Percentiles rank a stretch among this genome's conserved stretches.
phyloP scores from a whole-genome alignment of 2,888 invertebrate genomes.

The Trichogramma dendrolimi region DNA sequence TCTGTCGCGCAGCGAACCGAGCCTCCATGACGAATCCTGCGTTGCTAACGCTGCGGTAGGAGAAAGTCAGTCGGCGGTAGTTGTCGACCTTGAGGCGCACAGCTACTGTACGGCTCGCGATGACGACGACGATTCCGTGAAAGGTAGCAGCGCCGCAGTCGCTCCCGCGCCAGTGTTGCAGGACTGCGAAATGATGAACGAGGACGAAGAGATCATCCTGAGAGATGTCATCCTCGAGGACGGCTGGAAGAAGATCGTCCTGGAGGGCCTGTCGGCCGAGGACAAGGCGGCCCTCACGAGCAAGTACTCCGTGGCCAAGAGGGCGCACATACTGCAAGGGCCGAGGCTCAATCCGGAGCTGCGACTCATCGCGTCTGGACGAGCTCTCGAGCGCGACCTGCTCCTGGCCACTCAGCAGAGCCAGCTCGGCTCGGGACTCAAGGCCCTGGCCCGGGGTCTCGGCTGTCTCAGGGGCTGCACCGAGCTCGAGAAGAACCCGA shows the following conservation, averaged over 20 bases:
- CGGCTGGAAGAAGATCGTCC: constrained; percentile 17
- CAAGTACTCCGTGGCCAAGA: constrained; percentile 20
- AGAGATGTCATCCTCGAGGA: constrained; percentile 9
- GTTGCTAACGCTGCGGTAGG: background rate
- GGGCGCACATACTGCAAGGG: constrained; percentile 9
- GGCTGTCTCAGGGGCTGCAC: background rate
- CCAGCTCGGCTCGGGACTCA: constrained; percentile 22
- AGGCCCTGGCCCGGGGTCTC: constrained; percentile 19
- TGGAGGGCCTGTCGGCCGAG: constrained; percentile 19
- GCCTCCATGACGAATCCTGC: background rate
- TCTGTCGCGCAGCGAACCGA: background rate
- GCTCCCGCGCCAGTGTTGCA: constrained; percentile 13
- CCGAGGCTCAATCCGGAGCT: constrained; percentile 23
- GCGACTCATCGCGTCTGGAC: background rate
- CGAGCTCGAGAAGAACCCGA: background rate
- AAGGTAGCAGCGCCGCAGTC: background rate
- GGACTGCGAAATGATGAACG: background rate
- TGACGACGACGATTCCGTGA: background rate
- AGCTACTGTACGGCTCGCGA: background rate
- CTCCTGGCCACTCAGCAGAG: constrained; percentile 12
- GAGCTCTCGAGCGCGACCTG: constrained; percentile 12
- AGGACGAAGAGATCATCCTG: constrained; percentile 12
- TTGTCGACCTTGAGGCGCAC: background rate
- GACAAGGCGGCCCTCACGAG: constrained; percentile 1
- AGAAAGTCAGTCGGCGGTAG: background rate